phyloP scores from a whole-genome alignment of 2,113 vertebrate genomes.

The Columba janthina region DNA sequence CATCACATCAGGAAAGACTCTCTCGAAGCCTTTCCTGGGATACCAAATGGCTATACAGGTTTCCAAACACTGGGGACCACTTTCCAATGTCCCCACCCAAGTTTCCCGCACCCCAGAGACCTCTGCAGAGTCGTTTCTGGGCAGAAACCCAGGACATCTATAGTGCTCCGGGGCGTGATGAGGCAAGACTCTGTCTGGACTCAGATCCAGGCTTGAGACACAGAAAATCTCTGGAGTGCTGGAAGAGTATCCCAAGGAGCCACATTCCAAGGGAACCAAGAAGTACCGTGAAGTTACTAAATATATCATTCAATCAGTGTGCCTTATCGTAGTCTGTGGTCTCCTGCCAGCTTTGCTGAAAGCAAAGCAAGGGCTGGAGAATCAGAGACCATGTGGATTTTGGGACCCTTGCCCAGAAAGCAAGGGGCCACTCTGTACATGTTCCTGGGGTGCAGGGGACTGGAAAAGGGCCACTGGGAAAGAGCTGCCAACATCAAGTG shows the following conservation, averaged over 20 bases:
- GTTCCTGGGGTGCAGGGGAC: neutral
- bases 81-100: neutral
- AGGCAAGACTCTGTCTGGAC: neutral
- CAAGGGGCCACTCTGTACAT: neutral
- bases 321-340: neutral
- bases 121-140: neutral
- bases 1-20: neutral
- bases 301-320: neutral
- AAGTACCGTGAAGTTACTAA: neutral
- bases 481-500: neutral
- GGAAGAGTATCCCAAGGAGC: neutral
- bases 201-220: neutral
- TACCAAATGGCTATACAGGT: neutral
- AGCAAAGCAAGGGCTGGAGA: neutral
- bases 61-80: neutral
- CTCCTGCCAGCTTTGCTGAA: neutral
- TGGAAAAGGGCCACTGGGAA: neutral
- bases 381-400: neutral
- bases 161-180: neutral
- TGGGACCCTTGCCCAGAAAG: neutral
- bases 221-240: neutral
- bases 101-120: neutral
- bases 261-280: neutral
- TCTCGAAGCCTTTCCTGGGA: neutral
- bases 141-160: neutral